These are phyloP conservation scores for Ateles fusciceps DNA, from an alignment of 2,797 vertebrate genomes.

Conservation along the genomic window DNA sequence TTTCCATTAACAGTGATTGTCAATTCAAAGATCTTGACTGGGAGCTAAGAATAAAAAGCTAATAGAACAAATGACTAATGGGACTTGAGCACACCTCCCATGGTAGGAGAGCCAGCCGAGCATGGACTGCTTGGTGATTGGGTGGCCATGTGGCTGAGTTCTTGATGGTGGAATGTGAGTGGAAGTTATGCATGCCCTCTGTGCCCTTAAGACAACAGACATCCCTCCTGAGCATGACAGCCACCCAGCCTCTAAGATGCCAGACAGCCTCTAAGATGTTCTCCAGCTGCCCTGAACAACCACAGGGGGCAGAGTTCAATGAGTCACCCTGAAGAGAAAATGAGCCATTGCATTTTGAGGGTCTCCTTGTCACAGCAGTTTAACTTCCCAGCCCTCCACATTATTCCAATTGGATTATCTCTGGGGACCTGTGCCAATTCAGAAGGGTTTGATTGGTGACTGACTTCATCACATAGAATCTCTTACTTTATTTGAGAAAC, in stretches of 20 bases:
- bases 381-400: background rate
- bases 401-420: background rate
- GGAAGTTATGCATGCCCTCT: background rate
- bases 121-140: accelerated
- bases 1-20: conserved; percentile 31
- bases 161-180: background rate
- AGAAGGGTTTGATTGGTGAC: background rate
- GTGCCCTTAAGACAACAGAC: background rate
- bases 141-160: background rate
- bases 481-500: background rate
- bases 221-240: background rate
- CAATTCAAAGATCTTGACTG: background rate
- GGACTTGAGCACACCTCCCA: background rate
- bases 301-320: background rate
- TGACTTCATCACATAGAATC: background rate
- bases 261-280: background rate
- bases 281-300: background rate
- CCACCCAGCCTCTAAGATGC: background rate
- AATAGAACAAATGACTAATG: background rate
- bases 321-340: background rate
- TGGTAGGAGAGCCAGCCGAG: background rate
- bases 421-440: background rate
- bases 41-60: background rate
- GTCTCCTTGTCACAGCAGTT: background rate
- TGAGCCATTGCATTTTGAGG: background rate